Evolutionary conservation across 2,888 invertebrate species (phyloP), one percentile per base, ranked within the genome.

Genomic region (Mythimna loreyi): DNA sequence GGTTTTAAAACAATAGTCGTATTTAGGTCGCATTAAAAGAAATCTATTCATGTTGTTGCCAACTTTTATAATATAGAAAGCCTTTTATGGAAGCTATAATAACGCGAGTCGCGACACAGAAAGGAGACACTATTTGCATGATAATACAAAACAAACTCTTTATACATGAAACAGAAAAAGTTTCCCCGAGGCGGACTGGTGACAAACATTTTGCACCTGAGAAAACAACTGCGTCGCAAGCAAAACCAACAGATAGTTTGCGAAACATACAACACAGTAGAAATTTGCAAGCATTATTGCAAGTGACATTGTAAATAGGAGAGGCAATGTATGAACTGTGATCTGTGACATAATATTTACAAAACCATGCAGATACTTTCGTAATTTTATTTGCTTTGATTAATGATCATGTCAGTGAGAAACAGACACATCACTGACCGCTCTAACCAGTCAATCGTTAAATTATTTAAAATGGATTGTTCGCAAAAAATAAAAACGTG

Each of bases 151-250:
- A 66, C 75, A 40, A 71, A 67, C 43, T 70, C 70, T 70, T 53
- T 55, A 68, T 13, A 67, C 47, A 60, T 56, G 52, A 59, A 66
- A 58, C 58, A 72, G 65, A 69, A 69, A 65, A 71, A 66, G 67
- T 76, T 78, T 56, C 55, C 52, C 50, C 28, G 40, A 67, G 28
- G 63, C 66, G 49, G 25, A 23, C 60, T 60, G 67, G 60, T 70
- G 69, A 83, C 69, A 73, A 75, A 57, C 52, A 57, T 72, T 71
- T 75, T 60, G 64, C 83, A 83, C 69, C 75, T 84, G 80, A 47
- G 67, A 77, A 74, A 83, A 83, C 61, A 80, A n/a, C 69, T 67
- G 63, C 66, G 71, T 49, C 33, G 60, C 40, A 59, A 43, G 64
- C n/a, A 52, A 33, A 73, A 57, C 50, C 40, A 72, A 71, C 53